Evolutionary conservation across 2,113 vertebrate genomes (phyloP).

Genomic region (Haemorhous mexicanus): DNA sequence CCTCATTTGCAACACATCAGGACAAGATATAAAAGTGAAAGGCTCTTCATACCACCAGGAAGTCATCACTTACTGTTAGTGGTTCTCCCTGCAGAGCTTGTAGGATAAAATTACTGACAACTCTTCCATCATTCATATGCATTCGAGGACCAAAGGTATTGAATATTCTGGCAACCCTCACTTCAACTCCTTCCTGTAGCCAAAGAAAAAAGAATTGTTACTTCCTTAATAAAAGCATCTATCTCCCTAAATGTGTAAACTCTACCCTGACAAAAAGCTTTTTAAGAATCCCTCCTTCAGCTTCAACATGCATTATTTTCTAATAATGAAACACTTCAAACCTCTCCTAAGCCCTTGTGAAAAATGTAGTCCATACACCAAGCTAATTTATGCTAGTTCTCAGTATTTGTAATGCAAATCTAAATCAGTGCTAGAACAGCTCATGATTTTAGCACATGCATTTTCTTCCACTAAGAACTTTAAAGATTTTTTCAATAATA

Average conservation of each 20-base stretch:
- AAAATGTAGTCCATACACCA: neutral
- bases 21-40: neutral
- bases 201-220: neutral
- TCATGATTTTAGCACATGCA: neutral
- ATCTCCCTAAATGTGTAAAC: neutral
- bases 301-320: neutral
- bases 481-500: neutral
- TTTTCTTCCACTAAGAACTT: neutral
- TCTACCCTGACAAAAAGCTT: neutral
- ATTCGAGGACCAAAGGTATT: conserved; percentile 98
- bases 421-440: neutral
- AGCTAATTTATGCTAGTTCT: neutral
- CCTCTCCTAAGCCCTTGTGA: neutral
- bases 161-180: conserved; percentile 96
- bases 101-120: conserved; percentile 98
- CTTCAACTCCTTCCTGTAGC: conserved; percentile 94
- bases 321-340: neutral
- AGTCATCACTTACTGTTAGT: conserved; percentile 82
- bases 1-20: neutral
- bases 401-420: neutral
- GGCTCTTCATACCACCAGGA: fast-evolving
- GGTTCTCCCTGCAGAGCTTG: conserved; percentile 96
- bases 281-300: neutral
- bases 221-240: neutral
- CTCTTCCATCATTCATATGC: conserved; percentile 99